Percentiles rank a stretch among this genome's conserved stretches.
These are phyloP conservation scores for Acipenser ruthenus DNA, from an alignment of 2,797 vertebrate genomes.

Conservation along the genomic window DNA sequence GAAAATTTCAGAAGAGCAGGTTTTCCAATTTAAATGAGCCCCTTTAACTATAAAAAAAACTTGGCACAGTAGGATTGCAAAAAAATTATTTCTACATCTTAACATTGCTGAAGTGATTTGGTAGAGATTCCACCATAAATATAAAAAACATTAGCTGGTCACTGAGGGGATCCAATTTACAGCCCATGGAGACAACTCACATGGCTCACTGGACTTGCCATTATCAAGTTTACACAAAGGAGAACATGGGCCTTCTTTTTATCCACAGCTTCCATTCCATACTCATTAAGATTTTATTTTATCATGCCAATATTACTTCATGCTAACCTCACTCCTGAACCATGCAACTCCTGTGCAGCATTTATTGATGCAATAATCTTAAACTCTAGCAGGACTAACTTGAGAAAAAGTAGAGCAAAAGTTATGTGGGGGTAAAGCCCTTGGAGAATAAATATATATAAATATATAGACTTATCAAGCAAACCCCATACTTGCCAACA, in stretches of 20 bases:
- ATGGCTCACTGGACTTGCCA: conserved; percentile 70
- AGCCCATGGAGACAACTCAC: conserved; percentile 77
- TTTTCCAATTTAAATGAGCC: conserved; percentile 94
- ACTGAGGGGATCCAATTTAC: conserved; percentile 80
- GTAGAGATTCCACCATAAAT: conserved; percentile 72
- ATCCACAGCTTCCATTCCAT: conserved; percentile 3
- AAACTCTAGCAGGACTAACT: too few relatives aligned
- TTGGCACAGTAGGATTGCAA: conserved; percentile 74
- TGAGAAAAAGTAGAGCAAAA: too few relatives aligned
- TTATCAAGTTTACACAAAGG: conserved; percentile 56
- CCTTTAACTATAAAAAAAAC: conserved; percentile 75
- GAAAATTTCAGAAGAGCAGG: conserved; percentile 99
- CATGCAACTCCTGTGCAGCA: too few relatives aligned
- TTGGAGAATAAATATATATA: too few relatives aligned
- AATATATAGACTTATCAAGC: too few relatives aligned
- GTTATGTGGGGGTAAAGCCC: too few relatives aligned
- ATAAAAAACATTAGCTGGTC: conserved; percentile 79
- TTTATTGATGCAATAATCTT: too few relatives aligned
- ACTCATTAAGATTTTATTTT: conserved; percentile 5
- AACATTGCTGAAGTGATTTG: conserved; percentile 71
- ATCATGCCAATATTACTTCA: too few relatives aligned
- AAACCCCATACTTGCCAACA: too few relatives aligned
- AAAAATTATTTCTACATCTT: conserved; percentile 70
- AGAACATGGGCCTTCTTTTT: not conserved
- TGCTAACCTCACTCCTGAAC: too few relatives aligned